A percentile compares a stretch with the other conserved stretches of the same genome.
These are phyloP conservation scores for Hephaestus fuliginosus DNA, from an alignment of 2,797 vertebrate species.

Conservation along the genomic window DNA sequence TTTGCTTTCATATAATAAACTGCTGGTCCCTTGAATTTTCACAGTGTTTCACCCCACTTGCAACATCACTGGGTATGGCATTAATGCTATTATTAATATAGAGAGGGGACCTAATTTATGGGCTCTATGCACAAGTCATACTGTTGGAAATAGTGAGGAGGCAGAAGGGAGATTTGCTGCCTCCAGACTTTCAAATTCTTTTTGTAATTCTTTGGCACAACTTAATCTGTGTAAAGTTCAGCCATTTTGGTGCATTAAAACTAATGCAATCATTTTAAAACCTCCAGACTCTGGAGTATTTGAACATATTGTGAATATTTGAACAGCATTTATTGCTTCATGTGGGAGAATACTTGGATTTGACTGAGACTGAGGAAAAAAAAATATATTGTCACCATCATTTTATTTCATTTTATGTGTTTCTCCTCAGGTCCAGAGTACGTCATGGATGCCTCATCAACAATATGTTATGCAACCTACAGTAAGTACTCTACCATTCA, in stretches of 20 bases:
- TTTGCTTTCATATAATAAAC: conserved; percentile 14
- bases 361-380: conserved; percentile 4
- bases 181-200: conserved; percentile 61
- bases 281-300: conserved; percentile 34
- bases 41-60: conserved; percentile 36
- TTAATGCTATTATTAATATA: conserved; percentile 53
- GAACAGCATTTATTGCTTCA: conserved; percentile 44
- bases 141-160: conserved; percentile 60
- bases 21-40: conserved; percentile 9
- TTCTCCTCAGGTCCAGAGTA: conserved; percentile 96
- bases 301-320: conserved; percentile 60
- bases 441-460: conserved; percentile 99
- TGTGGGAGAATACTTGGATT: conserved; percentile 25
- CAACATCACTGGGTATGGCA: conserved; percentile 22
- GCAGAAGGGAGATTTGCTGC: conserved; percentile 63
- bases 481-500: conserved; percentile 88
- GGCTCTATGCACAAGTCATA: conserved; percentile 49
- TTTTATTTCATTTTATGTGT: conserved; percentile 83
- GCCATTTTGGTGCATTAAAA: conserved; percentile 55
- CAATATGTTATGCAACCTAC: conserved; percentile 99
- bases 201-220: conserved; percentile 58
- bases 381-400: conserved; percentile 10
- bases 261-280: conserved; percentile 46
- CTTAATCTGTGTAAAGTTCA: conserved; percentile 61
- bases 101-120: conserved; percentile 52